Base-by-base conservation (phyloP, 2,888 invertebrate species). In the Coelopa pilipes region DNA sequence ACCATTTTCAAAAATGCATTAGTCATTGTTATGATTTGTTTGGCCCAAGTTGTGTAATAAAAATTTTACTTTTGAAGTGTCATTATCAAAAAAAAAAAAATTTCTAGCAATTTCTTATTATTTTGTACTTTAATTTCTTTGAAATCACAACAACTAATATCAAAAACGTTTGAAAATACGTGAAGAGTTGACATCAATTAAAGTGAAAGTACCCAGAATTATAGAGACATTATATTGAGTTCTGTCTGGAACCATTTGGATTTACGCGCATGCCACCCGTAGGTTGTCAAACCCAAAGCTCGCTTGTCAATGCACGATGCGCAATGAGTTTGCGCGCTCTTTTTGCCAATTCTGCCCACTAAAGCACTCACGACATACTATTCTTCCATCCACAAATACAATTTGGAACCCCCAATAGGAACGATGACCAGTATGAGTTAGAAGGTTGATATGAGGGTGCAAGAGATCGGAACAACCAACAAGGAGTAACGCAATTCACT, bases 11-110 rank as follows among this genome's bases (percentile, higher is more conserved):
- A 62, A 15, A 70, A 24, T 65, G 10, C 65, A 34, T 71, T 71
- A 71, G 71, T 71, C 71, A 63, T 71, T 15, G 10, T 62, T 12
- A 63, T 50, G 15, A 12, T 13, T 55, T 55, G 34, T 46, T 63
- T 65, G 19, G 46, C 45, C 10, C 12, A 53, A 46, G 53, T 65
- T 63, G 65, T 65, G 63, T 53, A 71, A 71, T 55, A 45, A 46
- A 49, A n/a, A 12, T 17, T 2, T 49, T 12, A 24, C 12, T 45
- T 47, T 9, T 47, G 17, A 17, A 65, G n/a, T 10, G 24, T 59
- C 17, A 59, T 46, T 34, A 34, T 46, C 9, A 63, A 24, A 10
- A 47, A 34, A 46, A 17, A 9, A 46, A 34, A 34, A 2, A 34
- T 34, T 2, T 34, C 7, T 34, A 7, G 34, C 4, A 11, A 45